These are phyloP conservation scores for Temnothorax longispinosus DNA, from an alignment of 1,140 invertebrate species.

Conservation along the genomic window DNA sequence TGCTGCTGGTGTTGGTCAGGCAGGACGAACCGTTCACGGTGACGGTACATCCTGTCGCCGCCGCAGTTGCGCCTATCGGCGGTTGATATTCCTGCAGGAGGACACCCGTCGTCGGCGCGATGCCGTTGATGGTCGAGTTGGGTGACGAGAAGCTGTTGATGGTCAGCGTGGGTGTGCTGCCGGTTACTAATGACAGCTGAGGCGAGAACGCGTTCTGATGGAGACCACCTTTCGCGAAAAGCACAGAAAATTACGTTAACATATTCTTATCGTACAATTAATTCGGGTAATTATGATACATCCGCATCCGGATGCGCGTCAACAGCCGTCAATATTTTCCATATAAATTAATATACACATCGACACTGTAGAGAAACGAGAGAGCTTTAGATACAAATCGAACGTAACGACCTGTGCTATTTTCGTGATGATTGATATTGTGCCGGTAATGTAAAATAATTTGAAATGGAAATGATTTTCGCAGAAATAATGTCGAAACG, in stretches of 20 bases:
- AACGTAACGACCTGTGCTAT: neutral
- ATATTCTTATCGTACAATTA: neutral
- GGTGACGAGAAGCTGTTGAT: slow-evolving; percentile 83
- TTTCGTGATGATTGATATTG: neutral
- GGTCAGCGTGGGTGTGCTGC: slow-evolving; percentile 80
- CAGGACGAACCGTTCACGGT: slow-evolving; percentile 70
- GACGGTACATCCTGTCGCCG: slow-evolving; percentile 69
- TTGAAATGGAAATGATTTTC: neutral
- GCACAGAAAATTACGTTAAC: slow-evolving; percentile 8
- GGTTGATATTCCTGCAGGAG: slow-evolving; percentile 82
- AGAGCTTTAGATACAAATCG: neutral
- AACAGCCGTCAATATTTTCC: neutral
- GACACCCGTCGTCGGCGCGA: slow-evolving; percentile 80
- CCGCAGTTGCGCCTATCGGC: slow-evolving; percentile 76
- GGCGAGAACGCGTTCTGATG: slow-evolving; percentile 83
- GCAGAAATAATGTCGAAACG: neutral
- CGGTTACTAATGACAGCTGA: slow-evolving; percentile 81
- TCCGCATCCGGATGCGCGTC: neutral
- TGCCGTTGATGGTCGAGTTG: slow-evolving; percentile 74
- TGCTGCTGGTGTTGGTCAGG: slow-evolving; percentile 68
- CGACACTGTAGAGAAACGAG: neutral
- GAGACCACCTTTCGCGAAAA: slow-evolving; percentile 74
- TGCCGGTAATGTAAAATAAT: slow-evolving; percentile 6
- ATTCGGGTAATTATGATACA: neutral
- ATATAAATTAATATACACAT: neutral